Conservation (phyloP, 1,140 invertebrate genomes). For the Trichoplusia ni region DNA sequence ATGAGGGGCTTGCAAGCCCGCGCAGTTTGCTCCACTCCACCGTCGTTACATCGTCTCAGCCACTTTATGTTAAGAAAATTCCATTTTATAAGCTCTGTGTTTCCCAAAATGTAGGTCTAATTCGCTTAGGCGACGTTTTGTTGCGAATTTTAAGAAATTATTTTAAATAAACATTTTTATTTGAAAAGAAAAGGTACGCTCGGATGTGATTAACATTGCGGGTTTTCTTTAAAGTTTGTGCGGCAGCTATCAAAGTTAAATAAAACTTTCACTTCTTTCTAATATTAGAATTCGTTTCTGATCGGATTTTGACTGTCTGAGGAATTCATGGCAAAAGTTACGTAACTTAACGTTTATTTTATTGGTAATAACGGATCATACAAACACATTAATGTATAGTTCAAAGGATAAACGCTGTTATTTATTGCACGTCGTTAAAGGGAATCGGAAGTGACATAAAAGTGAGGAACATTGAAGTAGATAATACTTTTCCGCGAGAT, state of each 20-base stretch:
- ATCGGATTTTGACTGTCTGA: conserved; percentile 19
- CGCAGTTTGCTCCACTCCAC: conserved; percentile 57
- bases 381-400: background rate
- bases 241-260: conserved; percentile 15
- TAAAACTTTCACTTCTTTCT: conserved; percentile 13
- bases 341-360: background rate
- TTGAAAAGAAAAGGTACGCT: background rate
- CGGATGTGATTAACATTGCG: conserved; percentile 19
- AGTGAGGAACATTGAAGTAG: background rate
- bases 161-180: conserved; percentile 33
- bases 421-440: background rate
- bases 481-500: no score
- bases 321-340: conserved; percentile 9
- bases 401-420: background rate
- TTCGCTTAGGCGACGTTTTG: conserved; percentile 59
- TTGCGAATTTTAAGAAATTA: conserved; percentile 48
- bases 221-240: conserved; percentile 18
- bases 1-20: conserved; percentile 61
- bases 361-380: background rate
- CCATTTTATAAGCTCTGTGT: conserved; percentile 67
- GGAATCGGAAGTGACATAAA: background rate
- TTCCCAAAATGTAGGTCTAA: conserved; percentile 59
- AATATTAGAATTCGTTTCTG: conserved; percentile 22
- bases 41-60: conserved; percentile 67
- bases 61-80: conserved; percentile 73